Base-by-base conservation (phyloP, 2,113 vertebrate genomes). In the Seriola quinqueradiata region DNA sequence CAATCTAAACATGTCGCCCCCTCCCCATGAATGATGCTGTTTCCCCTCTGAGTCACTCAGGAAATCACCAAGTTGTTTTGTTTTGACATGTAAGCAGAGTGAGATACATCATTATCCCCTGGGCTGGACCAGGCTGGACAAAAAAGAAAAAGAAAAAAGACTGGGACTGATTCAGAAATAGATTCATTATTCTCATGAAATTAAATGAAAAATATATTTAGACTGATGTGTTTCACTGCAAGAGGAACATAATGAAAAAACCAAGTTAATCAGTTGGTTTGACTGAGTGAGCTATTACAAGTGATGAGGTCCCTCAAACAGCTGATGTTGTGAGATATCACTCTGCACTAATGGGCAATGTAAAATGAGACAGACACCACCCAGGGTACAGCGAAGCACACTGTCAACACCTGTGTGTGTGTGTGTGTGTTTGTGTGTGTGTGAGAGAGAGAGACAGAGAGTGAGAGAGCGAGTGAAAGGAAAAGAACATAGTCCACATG, bases 311-410 rank as follows among this genome's bases (percentile, higher is more conserved):
- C 19, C 65, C 19, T 65, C 60, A 52, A 14, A 66, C 73, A 77
- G 84, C 77, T 57, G 81, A 84, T 50, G 5, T 44, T 68, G 52
- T 55, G 70, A 84, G 28, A 54, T 21, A 40, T 86, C 85, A 76
- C 48, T 87, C 77, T 54, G 70, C 78, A 72, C 61, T 55, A 71
- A 58, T 0, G 44, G 40, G 38, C 4, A 76, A 84, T 83, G 50
- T 79, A 85, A 87, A 67, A 59, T 9, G 73, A 89, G 78, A 74
- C 4, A n/a, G 46, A 73, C 72, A 67, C 73, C 70, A 63, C 75
- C 46, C 80, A 80, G 64, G 64, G 21, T n/a, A 70, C 42, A 23
- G 38, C 1, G 5, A 55, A 58, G 52, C 36, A 16, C 34, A 21
- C 48, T 44, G 68, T 81, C 73, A 74, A 34, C 63, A 0, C 52